A percentile compares a stretch with the other conserved stretches of the same genome.
These are phyloP conservation scores for Eleginops maclovinus DNA, from an alignment of 2,113 vertebrate species.

Conservation along the genomic window DNA sequence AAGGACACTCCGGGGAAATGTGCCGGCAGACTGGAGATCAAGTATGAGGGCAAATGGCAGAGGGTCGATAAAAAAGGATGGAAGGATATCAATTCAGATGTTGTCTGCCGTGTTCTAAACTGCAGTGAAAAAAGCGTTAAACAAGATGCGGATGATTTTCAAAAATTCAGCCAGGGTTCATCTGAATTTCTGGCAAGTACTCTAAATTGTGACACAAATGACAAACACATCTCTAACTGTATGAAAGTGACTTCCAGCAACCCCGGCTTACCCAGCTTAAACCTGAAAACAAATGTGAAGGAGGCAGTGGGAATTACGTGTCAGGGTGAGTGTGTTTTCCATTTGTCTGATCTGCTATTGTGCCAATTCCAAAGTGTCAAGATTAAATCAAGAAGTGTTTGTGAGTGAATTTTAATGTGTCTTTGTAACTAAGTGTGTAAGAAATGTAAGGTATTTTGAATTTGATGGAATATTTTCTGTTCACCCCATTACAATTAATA, in stretches of 20 bases:
- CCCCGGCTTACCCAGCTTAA: too few species aligned
- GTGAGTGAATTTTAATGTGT: not conserved
- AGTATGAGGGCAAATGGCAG: slow-evolving; percentile 21
- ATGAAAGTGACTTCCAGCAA: accelerated
- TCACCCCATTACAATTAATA: too few species aligned
- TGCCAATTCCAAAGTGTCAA: not conserved
- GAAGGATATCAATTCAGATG: accelerated
- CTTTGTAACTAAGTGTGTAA: not conserved
- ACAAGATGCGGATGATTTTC: too few species aligned
- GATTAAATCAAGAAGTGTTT: not conserved
- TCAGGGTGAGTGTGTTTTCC: slow-evolving; percentile 47
- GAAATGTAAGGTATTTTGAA: too few species aligned
- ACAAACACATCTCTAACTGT: slow-evolving; percentile 29
- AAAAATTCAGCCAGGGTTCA: slow-evolving; percentile 2
- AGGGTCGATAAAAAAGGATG: accelerated
- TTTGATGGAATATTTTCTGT: too few species aligned
- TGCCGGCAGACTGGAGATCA: slow-evolving; percentile 70
- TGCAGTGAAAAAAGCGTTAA: too few species aligned
- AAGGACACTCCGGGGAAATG: slow-evolving; percentile 57
- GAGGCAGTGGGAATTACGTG: slow-evolving; percentile 52
- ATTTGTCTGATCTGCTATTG: not conserved
- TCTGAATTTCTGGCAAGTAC: accelerated
- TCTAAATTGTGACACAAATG: accelerated
- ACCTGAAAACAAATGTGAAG: accelerated
- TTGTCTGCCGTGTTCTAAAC: slow-evolving; percentile 49